Conservation (phyloP, 2,797 vertebrate genomes). For the Amniataba percoides region DNA sequence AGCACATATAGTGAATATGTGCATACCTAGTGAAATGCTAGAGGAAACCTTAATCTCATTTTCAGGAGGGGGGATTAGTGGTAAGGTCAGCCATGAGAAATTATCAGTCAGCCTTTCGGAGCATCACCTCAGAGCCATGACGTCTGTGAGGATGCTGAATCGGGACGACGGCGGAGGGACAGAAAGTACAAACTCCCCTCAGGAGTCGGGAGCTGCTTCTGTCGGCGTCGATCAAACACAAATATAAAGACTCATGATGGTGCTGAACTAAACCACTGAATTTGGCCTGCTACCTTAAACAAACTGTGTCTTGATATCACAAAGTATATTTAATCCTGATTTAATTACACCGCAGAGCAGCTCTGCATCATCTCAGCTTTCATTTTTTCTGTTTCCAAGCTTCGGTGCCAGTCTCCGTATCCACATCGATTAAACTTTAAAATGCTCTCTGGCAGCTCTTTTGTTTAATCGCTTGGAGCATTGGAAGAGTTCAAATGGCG, state of each 20-base stretch:
- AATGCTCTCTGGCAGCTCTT: constrained; percentile 1
- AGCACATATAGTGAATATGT: constrained; percentile 67
- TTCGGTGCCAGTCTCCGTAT: neutral
- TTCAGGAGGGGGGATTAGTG: constrained; percentile 62
- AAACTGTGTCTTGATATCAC: constrained; percentile 6
- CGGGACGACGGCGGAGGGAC: constrained; percentile 5
- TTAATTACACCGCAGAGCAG: neutral
- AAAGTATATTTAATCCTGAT: constrained; percentile 11
- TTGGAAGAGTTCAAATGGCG: constrained; percentile 5
- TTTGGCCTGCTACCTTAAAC: neutral
- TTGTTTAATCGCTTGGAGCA: constrained; percentile 14
- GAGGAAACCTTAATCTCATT: constrained; percentile 70
- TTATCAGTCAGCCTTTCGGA: constrained; percentile 48
- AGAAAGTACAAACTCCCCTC: constrained; percentile 1
- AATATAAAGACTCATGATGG: neutral
- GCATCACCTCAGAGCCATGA: constrained; percentile 29
- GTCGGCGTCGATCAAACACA: neutral
- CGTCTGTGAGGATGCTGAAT: constrained; percentile 38
- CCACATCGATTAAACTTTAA: constrained; percentile 17
- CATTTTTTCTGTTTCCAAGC: constrained; percentile 27
- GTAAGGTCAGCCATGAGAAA: constrained; percentile 64
- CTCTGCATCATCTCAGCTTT: constrained; percentile 12
- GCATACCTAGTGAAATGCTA: constrained; percentile 70
- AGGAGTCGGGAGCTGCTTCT: neutral
- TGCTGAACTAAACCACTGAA: neutral